These are phyloP conservation scores for Camponotus vicinus DNA, from an alignment of 1,140 invertebrate genomes.

Conservation along the genomic window DNA sequence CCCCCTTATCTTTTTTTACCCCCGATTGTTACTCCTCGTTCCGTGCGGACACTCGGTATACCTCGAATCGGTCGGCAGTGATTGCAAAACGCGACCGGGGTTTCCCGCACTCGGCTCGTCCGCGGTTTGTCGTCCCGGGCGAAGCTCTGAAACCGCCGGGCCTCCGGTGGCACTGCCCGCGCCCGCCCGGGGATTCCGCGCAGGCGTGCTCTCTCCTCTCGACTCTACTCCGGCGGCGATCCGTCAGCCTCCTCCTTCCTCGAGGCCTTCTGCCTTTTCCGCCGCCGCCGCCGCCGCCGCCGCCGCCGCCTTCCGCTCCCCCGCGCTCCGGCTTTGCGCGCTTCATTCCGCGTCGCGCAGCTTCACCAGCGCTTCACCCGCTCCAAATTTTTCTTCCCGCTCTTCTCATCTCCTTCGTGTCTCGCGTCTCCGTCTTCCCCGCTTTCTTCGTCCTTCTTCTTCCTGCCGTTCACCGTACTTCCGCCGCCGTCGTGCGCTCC, in stretches of 20 bases:
- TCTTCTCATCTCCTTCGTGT: background rate
- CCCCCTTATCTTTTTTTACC: background rate
- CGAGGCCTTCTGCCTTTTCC: constrained; percentile 66
- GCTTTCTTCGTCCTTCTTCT: constrained; percentile 11
- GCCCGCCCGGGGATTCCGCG: constrained; percentile 85
- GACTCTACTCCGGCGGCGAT: constrained; percentile 75
- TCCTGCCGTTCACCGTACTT: constrained; percentile 26
- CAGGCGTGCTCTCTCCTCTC: constrained; percentile 84
- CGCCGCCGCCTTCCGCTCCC: constrained; percentile 4
- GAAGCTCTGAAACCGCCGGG: constrained; percentile 86
- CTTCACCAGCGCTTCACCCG: constrained; percentile 7
- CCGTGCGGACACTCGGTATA: constrained; percentile 22
- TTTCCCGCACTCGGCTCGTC: constrained; percentile 75
- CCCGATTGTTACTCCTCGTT: constrained; percentile 20
- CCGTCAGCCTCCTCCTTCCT: constrained; percentile 74
- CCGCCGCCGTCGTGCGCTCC: background rate
- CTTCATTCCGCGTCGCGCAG: background rate
- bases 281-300: constrained; percentile 20
- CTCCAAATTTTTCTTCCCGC: constrained; percentile 45
- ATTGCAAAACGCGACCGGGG: constrained; percentile 68
- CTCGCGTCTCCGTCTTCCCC: background rate
- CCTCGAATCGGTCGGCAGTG: constrained; percentile 38
- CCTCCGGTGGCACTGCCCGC: constrained; percentile 85
- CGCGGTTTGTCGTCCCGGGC: constrained; percentile 84
- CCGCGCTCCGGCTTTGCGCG: constrained; percentile 11